Base-by-base conservation (phyloP, 2,797 vertebrate genomes). In the Gallinago nigripennis region DNA sequence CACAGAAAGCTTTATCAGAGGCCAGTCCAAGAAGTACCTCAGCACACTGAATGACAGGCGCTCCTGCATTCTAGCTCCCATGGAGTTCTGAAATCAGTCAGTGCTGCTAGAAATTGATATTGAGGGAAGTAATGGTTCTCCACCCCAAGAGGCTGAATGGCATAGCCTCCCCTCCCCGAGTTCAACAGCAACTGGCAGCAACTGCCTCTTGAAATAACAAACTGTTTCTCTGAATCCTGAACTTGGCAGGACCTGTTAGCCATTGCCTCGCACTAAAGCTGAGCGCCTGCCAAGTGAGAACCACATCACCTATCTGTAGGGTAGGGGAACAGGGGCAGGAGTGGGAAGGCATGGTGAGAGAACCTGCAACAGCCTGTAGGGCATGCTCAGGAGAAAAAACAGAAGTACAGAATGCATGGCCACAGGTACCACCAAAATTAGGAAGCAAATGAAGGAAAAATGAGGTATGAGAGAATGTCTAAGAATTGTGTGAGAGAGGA, bases 181-280 rank as follows among this genome's bases (percentile, higher is more conserved):
- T 64, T 91, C 64, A 85, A 64, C 60, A 92, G 46, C 78, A 78
- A 30, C 65, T 70, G 33, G 31, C 51, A 83, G 45, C 23, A 80
- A 2, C 31, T 69, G 21, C 30, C 31, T 87, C 54, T 43, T 80
- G 64, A 60, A 85, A 24, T 73, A 85, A 82, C 0, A 0, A 77
- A 46, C 19, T 73, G 20, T n/a, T 92, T 54, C 54, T 61, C 60
- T 85, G 43, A 76, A 85, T 79, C 18, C 35, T 63, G 54, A 80
- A 16, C 53, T 56, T 2, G 0, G 37, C 9, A n/a, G 43, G 37
- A 37, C 14, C 37, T 0, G 0, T 9, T 63, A 82, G 8, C 31
- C 70, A 57, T 33, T 79, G 50, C 14, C 39, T 76, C 3, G 1
- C 20, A 21, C 58, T 69, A 17, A 54, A 41, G 33, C 25, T 86